Evolutionary conservation across 2,888 invertebrate species (phyloP).

Genomic region (Cephus pulcher): DNA sequence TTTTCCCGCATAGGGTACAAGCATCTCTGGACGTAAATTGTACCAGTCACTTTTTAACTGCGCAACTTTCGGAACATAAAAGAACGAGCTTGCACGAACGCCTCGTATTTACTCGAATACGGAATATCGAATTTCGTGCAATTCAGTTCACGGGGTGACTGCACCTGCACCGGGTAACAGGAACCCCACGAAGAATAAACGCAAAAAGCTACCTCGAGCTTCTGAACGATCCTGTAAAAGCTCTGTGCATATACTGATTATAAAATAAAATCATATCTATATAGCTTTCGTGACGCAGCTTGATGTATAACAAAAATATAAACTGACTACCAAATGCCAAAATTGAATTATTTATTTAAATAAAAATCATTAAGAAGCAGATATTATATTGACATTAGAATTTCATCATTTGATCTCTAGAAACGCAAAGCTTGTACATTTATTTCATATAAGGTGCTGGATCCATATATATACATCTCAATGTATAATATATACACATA

Average conservation of each 20-base stretch:
- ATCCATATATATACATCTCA: neutral
- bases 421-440: neutral
- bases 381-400: neutral
- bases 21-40: neutral
- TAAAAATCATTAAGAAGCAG: neutral
- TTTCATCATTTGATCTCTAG: neutral
- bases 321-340: neutral
- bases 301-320: neutral
- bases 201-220: neutral
- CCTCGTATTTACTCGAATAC: neutral
- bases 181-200: neutral
- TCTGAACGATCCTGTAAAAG: neutral
- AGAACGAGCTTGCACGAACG: neutral
- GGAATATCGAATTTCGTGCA: neutral
- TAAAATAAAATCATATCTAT: neutral
- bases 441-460: neutral
- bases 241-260: neutral
- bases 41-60: neutral
- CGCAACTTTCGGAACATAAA: neutral
- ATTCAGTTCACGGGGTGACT: neutral
- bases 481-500: neutral
- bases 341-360: neutral
- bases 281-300: too few relatives aligned
- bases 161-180: neutral
- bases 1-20: neutral